Conservation (phyloP, 2,113 vertebrate genomes). For the Neofelis nebulosa region DNA sequence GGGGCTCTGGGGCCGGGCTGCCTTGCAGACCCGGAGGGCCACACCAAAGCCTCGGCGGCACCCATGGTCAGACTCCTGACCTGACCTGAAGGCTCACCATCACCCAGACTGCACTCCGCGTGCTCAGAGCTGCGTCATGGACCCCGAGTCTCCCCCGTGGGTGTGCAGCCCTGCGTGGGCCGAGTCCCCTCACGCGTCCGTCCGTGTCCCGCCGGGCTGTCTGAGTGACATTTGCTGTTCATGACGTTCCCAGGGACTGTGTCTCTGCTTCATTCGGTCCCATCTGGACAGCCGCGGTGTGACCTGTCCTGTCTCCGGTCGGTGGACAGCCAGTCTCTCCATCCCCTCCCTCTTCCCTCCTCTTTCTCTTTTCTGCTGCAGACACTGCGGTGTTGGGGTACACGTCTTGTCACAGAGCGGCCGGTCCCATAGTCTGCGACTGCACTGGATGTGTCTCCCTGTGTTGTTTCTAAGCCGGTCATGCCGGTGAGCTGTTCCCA, state of each 20-base stretch:
- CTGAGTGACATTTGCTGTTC: background rate
- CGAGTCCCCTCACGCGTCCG: rapidly evolving
- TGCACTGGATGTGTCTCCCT: rapidly evolving
- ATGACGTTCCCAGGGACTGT: background rate
- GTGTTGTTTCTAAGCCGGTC: background rate
- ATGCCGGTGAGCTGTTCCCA: rapidly evolving
- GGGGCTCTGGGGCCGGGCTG: rapidly evolving
- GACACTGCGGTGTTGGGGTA: background rate
- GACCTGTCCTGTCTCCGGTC: rapidly evolving
- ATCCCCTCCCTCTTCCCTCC: background rate
- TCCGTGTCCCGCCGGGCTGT: background rate
- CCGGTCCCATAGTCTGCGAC: background rate
- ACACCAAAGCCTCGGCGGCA: rapidly evolving
- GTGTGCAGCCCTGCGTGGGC: rapidly evolving
- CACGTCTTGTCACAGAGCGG: rapidly evolving
- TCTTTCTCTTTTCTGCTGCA: background rate
- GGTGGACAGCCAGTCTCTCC: rapidly evolving
- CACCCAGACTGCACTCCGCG: rapidly evolving
- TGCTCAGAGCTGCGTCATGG: rapidly evolving
- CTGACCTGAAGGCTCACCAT: rapidly evolving
- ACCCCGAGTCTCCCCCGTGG: rapidly evolving
- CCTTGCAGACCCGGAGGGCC: background rate
- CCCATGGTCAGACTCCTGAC: background rate
- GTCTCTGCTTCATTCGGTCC: background rate
- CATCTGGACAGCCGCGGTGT: rapidly evolving